These are phyloP conservation scores for Trichopria drosophilae DNA, from an alignment of 2,888 invertebrate species.

Conservation along the genomic window DNA sequence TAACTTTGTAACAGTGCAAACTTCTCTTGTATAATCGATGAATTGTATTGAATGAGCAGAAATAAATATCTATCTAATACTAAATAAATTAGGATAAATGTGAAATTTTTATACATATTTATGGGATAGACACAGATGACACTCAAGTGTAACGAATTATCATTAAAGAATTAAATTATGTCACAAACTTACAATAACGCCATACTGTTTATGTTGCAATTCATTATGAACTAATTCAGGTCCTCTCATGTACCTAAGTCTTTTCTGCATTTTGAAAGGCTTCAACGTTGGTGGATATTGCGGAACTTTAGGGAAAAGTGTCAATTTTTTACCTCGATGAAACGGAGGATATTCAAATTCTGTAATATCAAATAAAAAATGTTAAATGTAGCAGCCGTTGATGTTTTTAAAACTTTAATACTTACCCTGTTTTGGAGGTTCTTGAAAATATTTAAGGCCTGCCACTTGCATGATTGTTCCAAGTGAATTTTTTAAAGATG, in stretches of 20 bases:
- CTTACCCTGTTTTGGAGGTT: conserved; percentile 69
- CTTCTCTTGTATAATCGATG: too few species aligned
- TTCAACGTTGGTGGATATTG: conserved; percentile 67
- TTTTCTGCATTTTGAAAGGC: conserved; percentile 84
- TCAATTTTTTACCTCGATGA: conserved; percentile 70
- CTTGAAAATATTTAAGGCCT: conserved; percentile 72
- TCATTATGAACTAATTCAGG: conserved; percentile 85
- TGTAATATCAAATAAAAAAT: conserved; percentile 28
- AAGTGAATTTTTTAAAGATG: conserved; percentile 9
- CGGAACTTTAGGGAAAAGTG: conserved; percentile 74
- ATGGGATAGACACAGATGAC: too few species aligned
- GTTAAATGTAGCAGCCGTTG: background rate
- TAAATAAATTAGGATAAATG: too few species aligned
- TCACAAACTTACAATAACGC: conserved; percentile 80
- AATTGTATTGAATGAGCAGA: too few species aligned
- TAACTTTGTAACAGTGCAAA: too few species aligned
- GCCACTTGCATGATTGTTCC: conserved; percentile 49
- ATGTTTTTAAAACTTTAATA: conserved; percentile 20
- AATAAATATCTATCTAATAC: too few species aligned
- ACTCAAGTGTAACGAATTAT: too few species aligned
- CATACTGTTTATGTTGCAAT: conserved; percentile 88
- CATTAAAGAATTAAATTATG: too few species aligned
- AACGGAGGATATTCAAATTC: conserved; percentile 45
- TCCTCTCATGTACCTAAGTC: conserved; percentile 83
- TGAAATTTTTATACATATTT: too few species aligned